Conservation (phyloP, 2,113 vertebrate species). For the Prinia subflava region DNA sequence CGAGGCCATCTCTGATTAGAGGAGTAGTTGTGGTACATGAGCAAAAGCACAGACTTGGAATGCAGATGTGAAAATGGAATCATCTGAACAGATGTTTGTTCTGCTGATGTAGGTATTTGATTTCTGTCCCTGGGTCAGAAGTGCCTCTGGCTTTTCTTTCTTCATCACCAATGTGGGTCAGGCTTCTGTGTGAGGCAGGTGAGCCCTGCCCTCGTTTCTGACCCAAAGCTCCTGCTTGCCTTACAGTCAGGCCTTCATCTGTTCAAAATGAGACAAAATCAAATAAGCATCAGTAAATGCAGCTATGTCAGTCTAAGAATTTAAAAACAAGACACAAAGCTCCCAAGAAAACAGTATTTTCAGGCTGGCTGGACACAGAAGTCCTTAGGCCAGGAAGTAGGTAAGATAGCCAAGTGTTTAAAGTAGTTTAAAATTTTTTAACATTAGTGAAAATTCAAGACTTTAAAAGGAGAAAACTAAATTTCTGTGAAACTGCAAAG, state of each 20-base stretch:
- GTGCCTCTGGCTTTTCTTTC: not conserved
- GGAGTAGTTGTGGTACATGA: accelerated
- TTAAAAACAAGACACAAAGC: not conserved
- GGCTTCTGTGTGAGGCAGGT: not conserved
- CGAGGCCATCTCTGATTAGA: not conserved
- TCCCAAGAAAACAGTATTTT: not conserved
- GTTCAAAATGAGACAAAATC: not conserved
- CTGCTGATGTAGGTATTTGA: not conserved
- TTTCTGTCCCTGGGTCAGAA: not conserved
- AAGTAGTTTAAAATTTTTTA: not conserved
- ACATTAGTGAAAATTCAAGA: not conserved
- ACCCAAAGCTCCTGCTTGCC: not conserved
- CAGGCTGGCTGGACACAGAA: not conserved
- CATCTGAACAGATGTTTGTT: not conserved
- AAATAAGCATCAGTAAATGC: not conserved
- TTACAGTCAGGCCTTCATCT: not conserved
- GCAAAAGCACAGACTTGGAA: not conserved
- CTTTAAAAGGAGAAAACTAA: not conserved
- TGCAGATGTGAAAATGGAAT: not conserved
- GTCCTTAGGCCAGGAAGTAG: not conserved
- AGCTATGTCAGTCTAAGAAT: not conserved
- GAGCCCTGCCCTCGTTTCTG: not conserved
- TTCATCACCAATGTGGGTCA: not conserved
- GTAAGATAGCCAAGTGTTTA: not conserved
- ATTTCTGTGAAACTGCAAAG: not conserved